These are phyloP conservation scores for Staurois parvus DNA, from an alignment of 2,797 vertebrate genomes.

Conservation along the genomic window DNA sequence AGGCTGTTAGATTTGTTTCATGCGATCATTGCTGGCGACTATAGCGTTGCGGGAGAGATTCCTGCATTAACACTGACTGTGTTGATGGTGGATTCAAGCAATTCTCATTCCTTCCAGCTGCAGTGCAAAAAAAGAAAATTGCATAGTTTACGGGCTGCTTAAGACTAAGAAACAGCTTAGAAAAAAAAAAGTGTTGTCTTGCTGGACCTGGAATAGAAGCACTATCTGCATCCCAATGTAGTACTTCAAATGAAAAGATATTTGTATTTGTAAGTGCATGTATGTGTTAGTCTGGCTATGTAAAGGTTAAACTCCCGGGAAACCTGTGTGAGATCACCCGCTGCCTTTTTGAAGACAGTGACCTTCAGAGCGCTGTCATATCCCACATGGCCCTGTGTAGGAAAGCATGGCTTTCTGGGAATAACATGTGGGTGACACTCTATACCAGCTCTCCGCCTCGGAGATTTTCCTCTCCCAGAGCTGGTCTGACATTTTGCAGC, in stretches of 20 bases:
- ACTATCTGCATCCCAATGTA: no score
- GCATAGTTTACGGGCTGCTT: no score
- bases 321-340: neutral
- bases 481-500: conserved; percentile 53
- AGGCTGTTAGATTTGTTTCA: no score
- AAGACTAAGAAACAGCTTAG: no score
- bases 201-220: neutral
- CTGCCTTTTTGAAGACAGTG: conserved; percentile 16
- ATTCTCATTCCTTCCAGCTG: no score
- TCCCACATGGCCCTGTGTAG: conserved; percentile 35
- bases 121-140: no score
- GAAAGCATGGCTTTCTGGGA: conserved; percentile 38
- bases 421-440: conserved; percentile 58
- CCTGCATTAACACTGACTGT: no score
- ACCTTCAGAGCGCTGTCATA: conserved; percentile 44
- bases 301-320: neutral
- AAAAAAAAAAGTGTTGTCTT: no score
- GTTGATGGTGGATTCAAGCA: no score
- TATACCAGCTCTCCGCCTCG: conserved; percentile 44
- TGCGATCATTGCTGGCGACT: no score
- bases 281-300: neutral
- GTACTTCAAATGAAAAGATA: neutral
- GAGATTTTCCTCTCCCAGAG: conserved; percentile 41
- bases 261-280: neutral
- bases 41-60: no score